A percentile compares a stretch with the other conserved stretches of the same genome.
phyloP scores from a whole-genome alignment of 2,797 vertebrate species.

The Triplophysa bombifrons region DNA sequence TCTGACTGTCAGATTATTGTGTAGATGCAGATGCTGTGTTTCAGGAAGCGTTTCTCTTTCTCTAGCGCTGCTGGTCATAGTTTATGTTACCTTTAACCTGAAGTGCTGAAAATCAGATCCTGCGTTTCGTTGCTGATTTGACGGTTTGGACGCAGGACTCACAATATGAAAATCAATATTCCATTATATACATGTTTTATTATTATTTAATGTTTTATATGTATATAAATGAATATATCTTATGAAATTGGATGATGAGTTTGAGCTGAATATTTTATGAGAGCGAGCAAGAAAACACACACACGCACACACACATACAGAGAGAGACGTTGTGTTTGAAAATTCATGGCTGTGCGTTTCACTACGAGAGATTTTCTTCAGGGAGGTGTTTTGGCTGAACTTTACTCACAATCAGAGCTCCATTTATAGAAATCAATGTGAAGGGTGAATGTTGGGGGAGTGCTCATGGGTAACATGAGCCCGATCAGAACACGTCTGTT shows the following conservation, averaged over 20 bases:
- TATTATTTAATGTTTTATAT: too few relatives aligned
- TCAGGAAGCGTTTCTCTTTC: background rate
- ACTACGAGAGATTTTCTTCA: slow-evolving; percentile 4
- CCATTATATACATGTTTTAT: too few relatives aligned
- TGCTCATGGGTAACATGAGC: slow-evolving; percentile 34
- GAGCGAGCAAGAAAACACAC: slow-evolving; percentile 2
- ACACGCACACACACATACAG: background rate
- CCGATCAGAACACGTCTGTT: background rate
- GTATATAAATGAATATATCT: too few relatives aligned
- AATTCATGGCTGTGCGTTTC: background rate
- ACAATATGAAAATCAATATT: too few relatives aligned
- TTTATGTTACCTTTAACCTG: background rate
- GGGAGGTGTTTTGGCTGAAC: slow-evolving; percentile 59
- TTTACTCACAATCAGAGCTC: slow-evolving; percentile 60
- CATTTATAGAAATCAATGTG: slow-evolving; percentile 63
- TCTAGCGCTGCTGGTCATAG: background rate
- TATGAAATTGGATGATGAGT: too few relatives aligned
- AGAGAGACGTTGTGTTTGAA: background rate
- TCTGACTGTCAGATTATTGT: slow-evolving; percentile 16
- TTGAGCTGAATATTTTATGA: slow-evolving; percentile 5
- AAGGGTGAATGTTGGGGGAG: slow-evolving; percentile 45
- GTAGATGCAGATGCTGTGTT: slow-evolving; percentile 32
- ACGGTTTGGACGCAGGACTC: background rate
- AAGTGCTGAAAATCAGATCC: background rate
- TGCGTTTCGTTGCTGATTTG: background rate